Percentiles rank a stretch among this genome's conserved stretches.
These are phyloP conservation scores for Sympetrum striolatum DNA, from an alignment of 2,888 invertebrate species.

Conservation along the genomic window DNA sequence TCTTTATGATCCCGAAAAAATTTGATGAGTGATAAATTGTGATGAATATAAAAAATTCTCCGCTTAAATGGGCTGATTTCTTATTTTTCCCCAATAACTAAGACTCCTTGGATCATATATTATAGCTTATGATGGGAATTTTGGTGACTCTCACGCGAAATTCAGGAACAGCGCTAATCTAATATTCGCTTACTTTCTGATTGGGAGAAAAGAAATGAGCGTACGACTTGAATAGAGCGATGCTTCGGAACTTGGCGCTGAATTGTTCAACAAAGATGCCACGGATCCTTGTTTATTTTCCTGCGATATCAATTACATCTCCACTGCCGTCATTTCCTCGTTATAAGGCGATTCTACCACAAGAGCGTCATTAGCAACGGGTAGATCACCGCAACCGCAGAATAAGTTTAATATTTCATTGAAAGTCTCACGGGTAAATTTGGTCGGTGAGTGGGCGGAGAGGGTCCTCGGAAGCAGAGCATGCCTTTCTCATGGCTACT, in stretches of 20 bases:
- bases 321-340: background rate
- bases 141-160: no score
- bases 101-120: no score
- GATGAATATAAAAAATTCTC: no score
- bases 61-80: no score
- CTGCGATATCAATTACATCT: background rate
- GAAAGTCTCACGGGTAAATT: constrained; percentile 41
- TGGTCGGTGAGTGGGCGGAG: background rate
- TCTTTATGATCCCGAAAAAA: no score
- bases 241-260: background rate
- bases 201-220: no score
- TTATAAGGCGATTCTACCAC: background rate
- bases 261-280: background rate
- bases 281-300: background rate
- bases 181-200: no score
- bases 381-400: constrained; percentile 17
- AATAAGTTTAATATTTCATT: constrained; percentile 37
- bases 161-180: no score
- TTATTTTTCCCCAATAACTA: no score
- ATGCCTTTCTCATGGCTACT: constrained; percentile 38
- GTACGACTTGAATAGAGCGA: no score
- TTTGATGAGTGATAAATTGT: no score
- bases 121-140: no score
- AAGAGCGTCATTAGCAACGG: background rate
- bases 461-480: constrained; percentile 8